Base-by-base conservation (phyloP, 2,113 vertebrate genomes). In the Passer montanus region DNA sequence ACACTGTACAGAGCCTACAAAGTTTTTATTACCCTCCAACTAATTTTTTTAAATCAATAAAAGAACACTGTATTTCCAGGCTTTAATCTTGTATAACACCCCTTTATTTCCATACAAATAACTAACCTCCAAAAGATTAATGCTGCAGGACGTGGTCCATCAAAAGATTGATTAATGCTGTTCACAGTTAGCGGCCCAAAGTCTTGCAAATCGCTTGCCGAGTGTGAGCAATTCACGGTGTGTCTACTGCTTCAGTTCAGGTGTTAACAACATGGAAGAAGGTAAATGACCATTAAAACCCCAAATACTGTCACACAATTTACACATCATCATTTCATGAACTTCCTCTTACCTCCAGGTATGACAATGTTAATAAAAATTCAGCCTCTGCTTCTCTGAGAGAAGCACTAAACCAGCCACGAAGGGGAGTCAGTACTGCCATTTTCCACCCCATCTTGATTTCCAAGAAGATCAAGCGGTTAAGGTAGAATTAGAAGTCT, bases 41-140 rank as follows among this genome's bases (percentile, higher is more conserved):
- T 85, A 13, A 6, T 10, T 69, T 20, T 64, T 73, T 50, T 20
- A 22, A 2, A 78, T 73, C 30, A 44, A 31, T 21, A 52, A 5
- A 35, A 83, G 37, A 86, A 90, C 28, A 49, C 6, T 12, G 5
- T 20, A 68, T 39, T 93, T 80, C 55, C 35, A 89, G 16, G 27
- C 8, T 73, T 88, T 44, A 59, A 16, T 70, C 15, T 39, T 12
- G 4, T 30, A 30, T 18, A 60, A 74, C 43, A 1, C 4, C 1
- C 26, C 22, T 76, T 82, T 43, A 66, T 53, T 78, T 55, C 53
- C 28, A 63, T 1, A 63, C 6, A 88, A 79, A 72, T 24, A 93
- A 93, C 93, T 92, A 64, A 91, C 90, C 94, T 93, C 35, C 46
- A 60, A 28, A 85, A 73, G 33, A 50, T 80, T 90, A 93, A 77